These are phyloP conservation scores for Nettapus auritus DNA, from an alignment of 2,113 vertebrate genomes.

Conservation along the genomic window DNA sequence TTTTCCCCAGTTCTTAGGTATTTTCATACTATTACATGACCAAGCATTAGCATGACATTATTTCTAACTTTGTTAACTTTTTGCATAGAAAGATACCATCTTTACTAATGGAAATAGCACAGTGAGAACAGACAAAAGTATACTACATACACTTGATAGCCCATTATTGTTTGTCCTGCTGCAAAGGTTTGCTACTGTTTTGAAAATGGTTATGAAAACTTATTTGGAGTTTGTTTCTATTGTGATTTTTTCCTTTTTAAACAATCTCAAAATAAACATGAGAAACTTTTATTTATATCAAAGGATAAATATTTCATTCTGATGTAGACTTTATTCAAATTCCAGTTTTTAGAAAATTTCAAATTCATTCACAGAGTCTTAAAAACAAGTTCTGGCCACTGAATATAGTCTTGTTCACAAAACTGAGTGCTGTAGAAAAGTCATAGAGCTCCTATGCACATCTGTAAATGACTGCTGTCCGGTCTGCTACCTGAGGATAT, in stretches of 20 bases:
- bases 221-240: background rate
- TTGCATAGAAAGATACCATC: fast-evolving
- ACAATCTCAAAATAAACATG: background rate
- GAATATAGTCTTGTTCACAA: background rate
- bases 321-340: background rate
- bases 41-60: background rate
- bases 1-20: background rate
- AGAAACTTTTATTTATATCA: background rate
- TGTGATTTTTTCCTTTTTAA: background rate
- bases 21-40: background rate
- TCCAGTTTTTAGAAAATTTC: background rate
- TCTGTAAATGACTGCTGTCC: background rate
- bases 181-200: background rate
- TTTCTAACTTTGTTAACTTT: background rate
- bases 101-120: background rate
- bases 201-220: background rate
- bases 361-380: background rate
- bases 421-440: background rate
- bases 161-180: background rate
- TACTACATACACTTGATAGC: background rate
- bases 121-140: background rate
- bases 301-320: background rate
- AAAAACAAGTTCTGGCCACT: background rate
- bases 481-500: background rate
- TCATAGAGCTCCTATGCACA: background rate